These are phyloP conservation scores for Eudasyphora cyanicolor DNA, from an alignment of 2,888 invertebrate genomes.

Conservation along the genomic window DNA sequence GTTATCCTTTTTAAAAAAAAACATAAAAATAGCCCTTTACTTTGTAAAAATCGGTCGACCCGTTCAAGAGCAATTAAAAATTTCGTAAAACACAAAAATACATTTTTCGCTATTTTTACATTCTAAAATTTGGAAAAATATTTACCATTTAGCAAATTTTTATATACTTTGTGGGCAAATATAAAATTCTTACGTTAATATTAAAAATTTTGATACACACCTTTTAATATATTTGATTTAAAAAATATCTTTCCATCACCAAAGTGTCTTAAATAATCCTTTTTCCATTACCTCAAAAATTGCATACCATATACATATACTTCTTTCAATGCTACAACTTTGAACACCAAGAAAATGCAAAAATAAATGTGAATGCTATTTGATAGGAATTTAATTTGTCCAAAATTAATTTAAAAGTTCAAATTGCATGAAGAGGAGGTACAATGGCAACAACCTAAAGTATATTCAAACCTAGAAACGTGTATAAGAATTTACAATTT, in stretches of 20 bases:
- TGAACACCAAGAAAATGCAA: background rate
- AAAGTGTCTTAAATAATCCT: background rate
- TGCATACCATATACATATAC: background rate
- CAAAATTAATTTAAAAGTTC: conserved; percentile 62
- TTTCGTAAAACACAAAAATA: too few species aligned
- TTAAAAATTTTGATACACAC: too few species aligned
- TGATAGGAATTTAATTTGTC: conserved; percentile 45
- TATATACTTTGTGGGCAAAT: too few species aligned
- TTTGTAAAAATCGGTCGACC: too few species aligned
- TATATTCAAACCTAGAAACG: background rate
- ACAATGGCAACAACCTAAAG: background rate
- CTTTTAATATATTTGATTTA: background rate
- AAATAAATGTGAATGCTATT: conserved; percentile 15
- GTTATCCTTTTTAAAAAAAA: too few species aligned
- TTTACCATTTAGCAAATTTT: too few species aligned
- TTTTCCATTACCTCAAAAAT: background rate
- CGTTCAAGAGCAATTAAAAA: too few species aligned
- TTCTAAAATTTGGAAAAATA: too few species aligned
- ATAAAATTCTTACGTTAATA: too few species aligned
- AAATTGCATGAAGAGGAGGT: conserved; percentile 57
- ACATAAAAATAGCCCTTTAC: too few species aligned
- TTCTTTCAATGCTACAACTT: too few species aligned
- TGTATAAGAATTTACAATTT: background rate
- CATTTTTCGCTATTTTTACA: too few species aligned
- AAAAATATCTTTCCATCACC: background rate